A percentile compares a stretch with the other conserved stretches of the same genome.
phyloP scores from a whole-genome alignment of 2,888 invertebrate species.

The Tachystola acroxantha region DNA sequence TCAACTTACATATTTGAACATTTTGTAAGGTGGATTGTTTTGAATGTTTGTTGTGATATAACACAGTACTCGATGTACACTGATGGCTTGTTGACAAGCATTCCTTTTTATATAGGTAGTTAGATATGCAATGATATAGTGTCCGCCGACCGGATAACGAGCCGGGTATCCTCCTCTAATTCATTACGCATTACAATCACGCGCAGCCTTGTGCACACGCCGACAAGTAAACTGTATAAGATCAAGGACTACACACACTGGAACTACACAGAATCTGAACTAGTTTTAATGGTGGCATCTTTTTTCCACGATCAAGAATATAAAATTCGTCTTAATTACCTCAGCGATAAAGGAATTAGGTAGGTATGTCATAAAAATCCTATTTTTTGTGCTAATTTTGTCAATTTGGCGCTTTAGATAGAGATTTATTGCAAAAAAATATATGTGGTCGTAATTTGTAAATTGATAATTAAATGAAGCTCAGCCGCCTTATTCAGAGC shows the following conservation, averaged over 20 bases:
- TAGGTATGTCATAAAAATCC: background rate
- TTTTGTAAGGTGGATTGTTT: slow-evolving; percentile 31
- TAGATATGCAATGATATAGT: slow-evolving; percentile 24
- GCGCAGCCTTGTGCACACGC: slow-evolving; percentile 49
- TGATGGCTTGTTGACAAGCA: slow-evolving; percentile 22
- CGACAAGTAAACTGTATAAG: slow-evolving; percentile 34
- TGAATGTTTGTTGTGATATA: slow-evolving; percentile 18
- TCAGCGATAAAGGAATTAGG: slow-evolving; percentile 6
- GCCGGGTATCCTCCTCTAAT: slow-evolving; percentile 49
- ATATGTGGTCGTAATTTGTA: background rate
- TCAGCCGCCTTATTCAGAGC: too few species aligned
- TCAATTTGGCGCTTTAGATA: background rate
- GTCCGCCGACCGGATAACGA: slow-evolving; percentile 49
- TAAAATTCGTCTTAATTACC: slow-evolving; percentile 2
- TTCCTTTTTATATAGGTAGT: slow-evolving; percentile 38
- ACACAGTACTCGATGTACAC: slow-evolving; percentile 25
- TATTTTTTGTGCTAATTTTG: slow-evolving; percentile 3
- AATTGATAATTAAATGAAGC: background rate
- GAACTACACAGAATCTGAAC: slow-evolving; percentile 6
- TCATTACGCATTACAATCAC: slow-evolving; percentile 53
- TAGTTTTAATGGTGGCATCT: slow-evolving; percentile 11
- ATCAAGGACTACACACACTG: slow-evolving; percentile 32
- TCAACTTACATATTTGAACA: slow-evolving; percentile 76
- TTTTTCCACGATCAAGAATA: slow-evolving; percentile 4
- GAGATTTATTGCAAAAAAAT: slow-evolving; percentile 1